These are phyloP conservation scores for Raja brachyura DNA, from an alignment of 2,113 vertebrate species.

Conservation along the genomic window DNA sequence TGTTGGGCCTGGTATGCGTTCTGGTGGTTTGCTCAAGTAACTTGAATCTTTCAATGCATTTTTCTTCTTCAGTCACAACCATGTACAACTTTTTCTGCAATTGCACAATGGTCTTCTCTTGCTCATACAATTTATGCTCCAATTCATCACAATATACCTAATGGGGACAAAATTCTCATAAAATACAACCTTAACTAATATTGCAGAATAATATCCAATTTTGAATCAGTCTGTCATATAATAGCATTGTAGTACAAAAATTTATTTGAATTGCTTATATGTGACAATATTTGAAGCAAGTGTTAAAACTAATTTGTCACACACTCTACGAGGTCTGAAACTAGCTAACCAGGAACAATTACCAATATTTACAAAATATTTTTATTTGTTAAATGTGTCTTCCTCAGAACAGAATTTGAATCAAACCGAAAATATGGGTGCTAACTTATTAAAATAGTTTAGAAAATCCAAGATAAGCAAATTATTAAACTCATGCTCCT, in stretches of 20 bases:
- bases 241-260: not conserved
- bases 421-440: not conserved
- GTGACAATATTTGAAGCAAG: not conserved
- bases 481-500: too few species aligned
- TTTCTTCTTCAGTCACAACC: conserved; percentile 59
- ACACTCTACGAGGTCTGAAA: not conserved
- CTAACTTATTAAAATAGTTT: not conserved
- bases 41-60: conserved; percentile 53
- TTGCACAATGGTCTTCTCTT: conserved; percentile 54
- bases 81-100: conserved; percentile 66
- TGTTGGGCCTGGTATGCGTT: conserved; percentile 55
- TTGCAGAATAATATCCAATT: not conserved
- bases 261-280: not conserved
- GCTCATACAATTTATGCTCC: conserved; percentile 59
- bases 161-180: conserved; percentile 1
- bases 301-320: not conserved
- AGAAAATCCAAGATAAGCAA: too few species aligned
- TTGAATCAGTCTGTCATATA: not conserved
- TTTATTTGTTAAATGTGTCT: not conserved
- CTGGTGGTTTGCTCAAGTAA: conserved; percentile 57
- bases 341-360: not conserved
- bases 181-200: not conserved
- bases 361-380: not conserved
- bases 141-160: conserved; percentile 57
- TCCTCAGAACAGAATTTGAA: not conserved